phyloP scores from a whole-genome alignment of 2,888 invertebrate species.

The Eulithis testata region DNA sequence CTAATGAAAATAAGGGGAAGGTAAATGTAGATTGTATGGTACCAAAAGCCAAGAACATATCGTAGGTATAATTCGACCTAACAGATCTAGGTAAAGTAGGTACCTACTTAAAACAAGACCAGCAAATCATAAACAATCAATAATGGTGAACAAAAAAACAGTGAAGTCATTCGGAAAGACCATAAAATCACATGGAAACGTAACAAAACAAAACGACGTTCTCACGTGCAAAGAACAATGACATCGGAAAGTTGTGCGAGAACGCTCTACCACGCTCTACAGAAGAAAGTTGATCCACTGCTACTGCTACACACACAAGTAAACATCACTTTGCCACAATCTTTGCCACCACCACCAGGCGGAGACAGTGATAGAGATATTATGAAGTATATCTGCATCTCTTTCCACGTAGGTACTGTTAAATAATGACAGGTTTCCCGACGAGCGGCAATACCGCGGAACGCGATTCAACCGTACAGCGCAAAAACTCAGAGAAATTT shows the following conservation, averaged over 20 bases:
- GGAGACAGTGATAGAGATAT: conserved; percentile 32
- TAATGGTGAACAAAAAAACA: conserved; percentile 16
- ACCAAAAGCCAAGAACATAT: no score
- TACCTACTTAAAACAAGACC: background rate
- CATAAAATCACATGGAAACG: conserved; percentile 39
- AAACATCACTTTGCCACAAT: conserved; percentile 18
- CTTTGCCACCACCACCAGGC: conserved; percentile 5
- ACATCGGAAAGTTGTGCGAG: conserved; percentile 76
- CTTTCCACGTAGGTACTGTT: conserved; percentile 14
- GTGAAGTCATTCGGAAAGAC: conserved; percentile 34
- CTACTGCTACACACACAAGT: conserved; percentile 16
- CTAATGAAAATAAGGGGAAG: no score
- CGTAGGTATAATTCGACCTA: no score
- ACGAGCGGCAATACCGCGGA: conserved; percentile 60
- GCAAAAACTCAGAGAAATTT: conserved; percentile 76
- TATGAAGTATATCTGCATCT: no score
- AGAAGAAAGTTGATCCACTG: conserved; percentile 66
- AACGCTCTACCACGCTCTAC: conserved; percentile 52
- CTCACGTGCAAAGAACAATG: conserved; percentile 69
- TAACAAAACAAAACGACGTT: conserved; percentile 57
- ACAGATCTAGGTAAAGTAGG: background rate
- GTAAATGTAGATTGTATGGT: no score
- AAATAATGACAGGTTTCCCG: conserved; percentile 58
- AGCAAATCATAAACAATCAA: conserved; percentile 11
- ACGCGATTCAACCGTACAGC: conserved; percentile 66